A percentile compares a stretch with the other conserved stretches of the same genome.
Conservation (phyloP, 2,113 vertebrate genomes). For the Vidua macroura region DNA sequence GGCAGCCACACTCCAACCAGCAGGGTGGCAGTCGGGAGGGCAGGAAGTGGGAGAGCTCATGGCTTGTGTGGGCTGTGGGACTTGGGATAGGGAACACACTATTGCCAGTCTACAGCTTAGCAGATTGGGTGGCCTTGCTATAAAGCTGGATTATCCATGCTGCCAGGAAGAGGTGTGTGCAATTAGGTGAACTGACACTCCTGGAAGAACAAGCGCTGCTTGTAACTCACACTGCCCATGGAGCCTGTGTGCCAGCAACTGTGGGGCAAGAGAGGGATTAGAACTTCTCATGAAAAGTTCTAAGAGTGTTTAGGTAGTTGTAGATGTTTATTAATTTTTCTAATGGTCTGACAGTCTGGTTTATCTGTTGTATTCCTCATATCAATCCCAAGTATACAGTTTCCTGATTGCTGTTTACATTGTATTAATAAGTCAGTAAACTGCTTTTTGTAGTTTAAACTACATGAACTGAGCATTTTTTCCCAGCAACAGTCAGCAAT, state of each 20-base stretch:
- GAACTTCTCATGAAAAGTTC: background rate
- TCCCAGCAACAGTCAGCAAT: background rate
- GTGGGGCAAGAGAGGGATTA: background rate
- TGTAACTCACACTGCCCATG: background rate
- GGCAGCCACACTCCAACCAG: background rate
- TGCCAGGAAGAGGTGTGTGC: background rate
- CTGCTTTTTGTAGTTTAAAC: background rate
- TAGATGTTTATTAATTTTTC: background rate
- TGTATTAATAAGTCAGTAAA: background rate
- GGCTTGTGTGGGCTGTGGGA: fast-evolving
- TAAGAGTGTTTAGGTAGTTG: background rate
- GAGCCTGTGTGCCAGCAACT: background rate
- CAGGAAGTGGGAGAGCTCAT: background rate
- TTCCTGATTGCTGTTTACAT: background rate
- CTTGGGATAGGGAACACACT: fast-evolving
- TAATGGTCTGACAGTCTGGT: background rate
- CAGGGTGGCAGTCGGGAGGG: fast-evolving
- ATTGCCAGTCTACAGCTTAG: background rate
- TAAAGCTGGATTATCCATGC: background rate
- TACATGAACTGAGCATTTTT: background rate
- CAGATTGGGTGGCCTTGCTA: background rate
- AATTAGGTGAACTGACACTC: background rate
- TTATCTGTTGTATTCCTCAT: background rate
- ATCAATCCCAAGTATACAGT: background rate
- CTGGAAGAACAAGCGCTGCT: fast-evolving